phyloP scores from a whole-genome alignment of 1,140 invertebrate species.

The Cotesia typhae region DNA sequence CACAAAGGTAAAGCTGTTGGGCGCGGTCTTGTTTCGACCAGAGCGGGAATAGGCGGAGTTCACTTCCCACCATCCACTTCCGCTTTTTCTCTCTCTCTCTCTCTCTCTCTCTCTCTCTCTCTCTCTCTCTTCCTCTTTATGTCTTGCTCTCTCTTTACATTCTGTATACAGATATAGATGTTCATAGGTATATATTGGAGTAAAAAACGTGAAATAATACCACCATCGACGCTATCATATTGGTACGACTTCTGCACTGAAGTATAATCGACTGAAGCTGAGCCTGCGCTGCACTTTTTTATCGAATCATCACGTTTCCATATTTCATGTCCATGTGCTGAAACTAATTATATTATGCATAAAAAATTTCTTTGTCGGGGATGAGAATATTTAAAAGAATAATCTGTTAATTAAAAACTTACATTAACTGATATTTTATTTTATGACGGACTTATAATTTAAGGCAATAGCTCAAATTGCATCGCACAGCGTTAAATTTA shows the following conservation, averaged over 20 bases:
- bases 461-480: too few species aligned
- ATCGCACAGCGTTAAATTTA: too few species aligned
- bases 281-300: constrained; percentile 21
- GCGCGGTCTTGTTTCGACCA: constrained; percentile 41
- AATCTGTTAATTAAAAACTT: too few species aligned
- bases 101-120: constrained; percentile 10
- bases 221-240: background rate
- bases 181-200: too few species aligned
- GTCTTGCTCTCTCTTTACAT: too few species aligned
- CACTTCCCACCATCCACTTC: constrained; percentile 22
- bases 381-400: too few species aligned
- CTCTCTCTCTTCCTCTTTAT: constrained; percentile 20
- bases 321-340: too few species aligned
- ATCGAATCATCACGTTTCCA: background rate
- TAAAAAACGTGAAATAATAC: background rate
- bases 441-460: too few species aligned
- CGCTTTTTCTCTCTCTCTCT: constrained; percentile 28
- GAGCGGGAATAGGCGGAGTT: constrained; percentile 46
- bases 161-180: too few species aligned
- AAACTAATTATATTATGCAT: too few species aligned
- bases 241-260: constrained; percentile 4
- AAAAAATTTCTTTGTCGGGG: too few species aligned
- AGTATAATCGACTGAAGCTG: constrained; percentile 33
- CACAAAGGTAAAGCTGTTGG: constrained; percentile 47
- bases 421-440: too few species aligned